Conservation (phyloP, 1,140 invertebrate species). For the Ephestia elutella region DNA sequence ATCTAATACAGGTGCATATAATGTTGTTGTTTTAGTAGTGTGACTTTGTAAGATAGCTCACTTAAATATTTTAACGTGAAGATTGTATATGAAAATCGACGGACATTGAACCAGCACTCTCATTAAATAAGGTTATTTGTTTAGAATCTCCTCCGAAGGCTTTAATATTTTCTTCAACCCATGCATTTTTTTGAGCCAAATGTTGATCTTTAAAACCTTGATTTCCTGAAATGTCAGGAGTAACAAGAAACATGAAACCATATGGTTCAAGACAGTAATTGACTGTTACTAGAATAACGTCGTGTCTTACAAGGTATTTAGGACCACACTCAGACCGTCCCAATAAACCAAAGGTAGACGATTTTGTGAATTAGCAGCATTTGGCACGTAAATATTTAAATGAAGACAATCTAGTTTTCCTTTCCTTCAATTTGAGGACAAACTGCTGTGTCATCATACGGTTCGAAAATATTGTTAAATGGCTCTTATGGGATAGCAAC, state of each 20-base stretch:
- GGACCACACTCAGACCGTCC: conserved; percentile 53
- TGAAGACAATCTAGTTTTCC: conserved; percentile 37
- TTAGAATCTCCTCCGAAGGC: conserved; percentile 80
- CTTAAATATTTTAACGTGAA: conserved; percentile 19
- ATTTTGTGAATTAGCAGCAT: conserved; percentile 13
- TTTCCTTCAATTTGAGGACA: conserved; percentile 20
- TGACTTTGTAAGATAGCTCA: conserved; percentile 20
- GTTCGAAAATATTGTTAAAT: conserved; percentile 19
- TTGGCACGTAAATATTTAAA: conserved; percentile 34
- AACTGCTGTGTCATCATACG: conserved; percentile 14
- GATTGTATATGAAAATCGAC: conserved; percentile 26
- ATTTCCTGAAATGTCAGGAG: conserved; percentile 78
- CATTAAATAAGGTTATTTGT: conserved; percentile 78
- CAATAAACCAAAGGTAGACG: conserved; percentile 69
- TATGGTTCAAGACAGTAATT: conserved; percentile 78
- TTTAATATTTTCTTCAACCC: conserved; percentile 78
- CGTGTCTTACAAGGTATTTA: conserved; percentile 72
- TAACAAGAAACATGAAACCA: conserved; percentile 79
- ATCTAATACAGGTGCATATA: conserved; percentile 6
- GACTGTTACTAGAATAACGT: conserved; percentile 74
- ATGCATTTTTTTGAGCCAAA: conserved; percentile 76
- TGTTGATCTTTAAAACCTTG: conserved; percentile 81
- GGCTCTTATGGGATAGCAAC: conserved; percentile 10
- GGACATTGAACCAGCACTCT: conserved; percentile 76
- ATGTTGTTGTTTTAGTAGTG: conserved; percentile 1